These are phyloP conservation scores for Melieria picta DNA, from an alignment of 2,888 invertebrate genomes.

Conservation along the genomic window DNA sequence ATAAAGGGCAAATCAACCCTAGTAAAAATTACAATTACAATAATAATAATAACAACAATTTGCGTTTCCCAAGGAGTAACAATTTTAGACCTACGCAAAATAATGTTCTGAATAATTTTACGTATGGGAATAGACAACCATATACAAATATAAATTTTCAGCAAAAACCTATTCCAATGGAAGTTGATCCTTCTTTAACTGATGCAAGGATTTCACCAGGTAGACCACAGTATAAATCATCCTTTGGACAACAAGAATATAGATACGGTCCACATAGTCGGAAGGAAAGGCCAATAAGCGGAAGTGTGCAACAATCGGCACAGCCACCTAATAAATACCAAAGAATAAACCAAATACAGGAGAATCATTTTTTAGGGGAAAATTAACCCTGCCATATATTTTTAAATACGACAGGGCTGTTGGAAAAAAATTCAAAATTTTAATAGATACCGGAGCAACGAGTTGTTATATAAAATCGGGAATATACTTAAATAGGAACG, in stretches of 20 bases:
- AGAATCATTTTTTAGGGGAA: slow-evolving; percentile 8
- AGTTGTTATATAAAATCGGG: slow-evolving; percentile 5
- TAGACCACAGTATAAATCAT: too few relatives aligned
- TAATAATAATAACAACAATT: background rate
- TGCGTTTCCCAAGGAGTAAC: too few relatives aligned
- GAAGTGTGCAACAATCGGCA: too few relatives aligned
- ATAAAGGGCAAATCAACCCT: background rate
- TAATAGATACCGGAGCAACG: slow-evolving; percentile 16
- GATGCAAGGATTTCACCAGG: too few relatives aligned
- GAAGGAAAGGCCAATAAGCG: too few relatives aligned
- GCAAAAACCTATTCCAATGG: too few relatives aligned
- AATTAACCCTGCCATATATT: slow-evolving; percentile 3
- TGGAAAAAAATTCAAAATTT: slow-evolving; percentile 8
- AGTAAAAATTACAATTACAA: background rate
- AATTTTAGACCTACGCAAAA: background rate
- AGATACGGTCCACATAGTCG: too few relatives aligned
- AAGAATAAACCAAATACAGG: slow-evolving; percentile 12
- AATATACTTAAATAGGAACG: background rate
- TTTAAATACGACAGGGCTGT: background rate
- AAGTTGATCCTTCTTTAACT: too few relatives aligned
- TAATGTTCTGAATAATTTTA: slow-evolving; percentile 1
- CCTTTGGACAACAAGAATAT: too few relatives aligned
- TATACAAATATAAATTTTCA: too few relatives aligned
- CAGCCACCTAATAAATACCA: slow-evolving; percentile 10
- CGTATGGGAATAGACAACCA: background rate